Percentiles rank a stretch among this genome's conserved stretches.
Evolutionary conservation across 2,113 vertebrate genomes (phyloP).

Genomic region (Camelus dromedarius): DNA sequence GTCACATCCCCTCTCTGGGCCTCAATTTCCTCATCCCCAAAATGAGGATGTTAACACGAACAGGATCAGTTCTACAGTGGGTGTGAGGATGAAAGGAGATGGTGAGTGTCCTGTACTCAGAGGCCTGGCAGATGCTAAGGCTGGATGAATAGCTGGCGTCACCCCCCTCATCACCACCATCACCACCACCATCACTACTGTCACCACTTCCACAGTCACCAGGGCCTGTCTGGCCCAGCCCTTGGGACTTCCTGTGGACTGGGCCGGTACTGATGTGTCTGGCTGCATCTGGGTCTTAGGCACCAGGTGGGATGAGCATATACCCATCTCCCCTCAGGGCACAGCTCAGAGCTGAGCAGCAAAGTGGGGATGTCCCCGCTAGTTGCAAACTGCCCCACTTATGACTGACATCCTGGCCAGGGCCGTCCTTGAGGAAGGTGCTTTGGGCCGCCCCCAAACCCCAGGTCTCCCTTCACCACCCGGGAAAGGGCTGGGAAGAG

Average conservation of each 20-base stretch:
- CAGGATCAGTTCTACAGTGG: neutral
- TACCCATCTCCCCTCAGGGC: fast-evolving
- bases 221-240: neutral
- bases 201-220: fast-evolving
- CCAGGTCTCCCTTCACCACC: neutral
- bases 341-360: neutral
- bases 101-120: neutral
- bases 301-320: fast-evolving
- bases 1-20: neutral
- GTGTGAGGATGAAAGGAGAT: neutral
- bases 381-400: fast-evolving
- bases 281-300: neutral
- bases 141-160: neutral
- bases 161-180: fast-evolving
- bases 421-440: no score
- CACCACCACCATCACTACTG: neutral
- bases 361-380: fast-evolving
- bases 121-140: neutral
- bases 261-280: fast-evolving
- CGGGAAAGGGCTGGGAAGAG: neutral
- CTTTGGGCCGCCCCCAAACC: neutral
- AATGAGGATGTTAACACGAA: neutral
- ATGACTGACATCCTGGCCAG: neutral
- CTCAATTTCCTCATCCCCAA: neutral
- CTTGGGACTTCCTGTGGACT: neutral